Conservation (phyloP, 2,113 vertebrate species). For the Paradoxurus hermaphroditus region DNA sequence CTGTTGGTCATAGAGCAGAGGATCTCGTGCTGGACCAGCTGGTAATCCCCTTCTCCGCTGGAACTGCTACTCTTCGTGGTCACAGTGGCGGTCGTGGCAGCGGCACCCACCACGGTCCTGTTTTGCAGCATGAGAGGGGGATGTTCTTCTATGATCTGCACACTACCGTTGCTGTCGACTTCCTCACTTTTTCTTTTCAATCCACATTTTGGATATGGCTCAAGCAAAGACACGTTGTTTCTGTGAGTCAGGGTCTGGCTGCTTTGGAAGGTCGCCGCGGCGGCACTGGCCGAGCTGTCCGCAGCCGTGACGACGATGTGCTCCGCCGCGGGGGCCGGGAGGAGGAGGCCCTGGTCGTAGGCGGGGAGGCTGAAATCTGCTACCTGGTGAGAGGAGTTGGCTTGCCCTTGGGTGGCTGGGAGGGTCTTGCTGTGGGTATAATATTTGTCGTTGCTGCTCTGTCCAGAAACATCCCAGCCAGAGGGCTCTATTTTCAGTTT, state of each 20-base stretch:
- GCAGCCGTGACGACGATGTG: slow-evolving; percentile 96
- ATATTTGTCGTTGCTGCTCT: slow-evolving; percentile 91
- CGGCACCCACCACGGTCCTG: slow-evolving; percentile 90
- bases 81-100: slow-evolving; percentile 93
- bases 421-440: slow-evolving; percentile 91
- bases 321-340: slow-evolving; percentile 84
- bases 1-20: slow-evolving; percentile 98
- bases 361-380: slow-evolving; percentile 90
- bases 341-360: slow-evolving; percentile 90
- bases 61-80: slow-evolving; percentile 97
- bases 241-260: slow-evolving; percentile 86
- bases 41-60: slow-evolving; percentile 97
- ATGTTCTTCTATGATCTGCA: slow-evolving; percentile 98
- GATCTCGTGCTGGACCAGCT: slow-evolving; percentile 98
- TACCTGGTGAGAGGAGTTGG: slow-evolving; percentile 91
- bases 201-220: slow-evolving; percentile 94
- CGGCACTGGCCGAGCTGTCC: slow-evolving; percentile 93
- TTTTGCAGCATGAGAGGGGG: slow-evolving; percentile 97
- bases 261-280: slow-evolving; percentile 88
- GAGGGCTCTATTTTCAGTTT: slow-evolving; percentile 97
- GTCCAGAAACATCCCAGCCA: slow-evolving; percentile 93
- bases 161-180: slow-evolving; percentile 98
- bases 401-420: slow-evolving; percentile 87
- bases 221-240: slow-evolving; percentile 90
- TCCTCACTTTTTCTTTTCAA: slow-evolving; percentile 99